Evolutionary conservation across 2,113 vertebrate species (phyloP).

Genomic region (Gallinago undulata): DNA sequence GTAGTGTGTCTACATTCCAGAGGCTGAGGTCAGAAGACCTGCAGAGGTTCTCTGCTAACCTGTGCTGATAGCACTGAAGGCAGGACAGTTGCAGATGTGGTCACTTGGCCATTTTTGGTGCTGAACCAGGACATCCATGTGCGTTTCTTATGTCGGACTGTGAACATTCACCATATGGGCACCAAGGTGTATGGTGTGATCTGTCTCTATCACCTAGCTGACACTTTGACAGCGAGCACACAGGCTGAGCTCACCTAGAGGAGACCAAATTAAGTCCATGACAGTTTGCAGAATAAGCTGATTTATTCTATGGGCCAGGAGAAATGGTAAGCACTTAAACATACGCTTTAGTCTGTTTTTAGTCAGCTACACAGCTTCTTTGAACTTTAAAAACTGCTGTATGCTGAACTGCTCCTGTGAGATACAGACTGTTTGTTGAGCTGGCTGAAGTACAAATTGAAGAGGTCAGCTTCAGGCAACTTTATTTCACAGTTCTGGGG

Average conservation of each 20-base stretch:
- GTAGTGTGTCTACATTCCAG: background rate
- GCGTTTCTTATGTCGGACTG: accelerated
- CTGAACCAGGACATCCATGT: background rate
- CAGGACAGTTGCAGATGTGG: background rate
- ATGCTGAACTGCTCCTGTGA: background rate
- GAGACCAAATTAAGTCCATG: background rate
- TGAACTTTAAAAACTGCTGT: background rate
- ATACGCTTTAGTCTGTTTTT: constrained; percentile 9
- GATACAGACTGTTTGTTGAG: background rate
- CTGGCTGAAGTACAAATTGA: background rate
- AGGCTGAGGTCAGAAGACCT: background rate
- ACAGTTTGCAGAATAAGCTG: background rate
- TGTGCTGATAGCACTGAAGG: background rate
- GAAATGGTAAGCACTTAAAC: background rate
- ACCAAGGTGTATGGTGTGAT: background rate
- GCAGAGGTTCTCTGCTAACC: background rate
- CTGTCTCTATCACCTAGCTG: background rate
- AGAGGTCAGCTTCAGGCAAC: background rate
- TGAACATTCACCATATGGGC: background rate
- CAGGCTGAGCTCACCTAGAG: background rate
- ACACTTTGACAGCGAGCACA: background rate
- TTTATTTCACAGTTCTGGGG: background rate
- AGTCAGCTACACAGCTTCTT: background rate
- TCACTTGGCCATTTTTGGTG: background rate
- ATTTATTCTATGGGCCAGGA: background rate